These are phyloP conservation scores for Cromileptes altivelis DNA, from an alignment of 2,113 vertebrate species.

Conservation along the genomic window DNA sequence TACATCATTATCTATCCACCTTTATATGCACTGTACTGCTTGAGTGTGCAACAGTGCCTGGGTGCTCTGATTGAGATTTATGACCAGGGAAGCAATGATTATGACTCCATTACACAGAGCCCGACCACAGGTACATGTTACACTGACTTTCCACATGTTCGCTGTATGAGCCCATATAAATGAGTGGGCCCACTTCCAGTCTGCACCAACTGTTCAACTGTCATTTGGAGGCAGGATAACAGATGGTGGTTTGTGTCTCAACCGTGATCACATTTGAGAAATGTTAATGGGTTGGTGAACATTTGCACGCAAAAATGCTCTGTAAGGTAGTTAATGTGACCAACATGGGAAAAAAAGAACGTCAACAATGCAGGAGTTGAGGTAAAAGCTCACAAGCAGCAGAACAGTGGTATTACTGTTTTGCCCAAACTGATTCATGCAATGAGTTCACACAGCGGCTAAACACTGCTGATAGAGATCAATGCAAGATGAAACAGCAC, in stretches of 20 bases:
- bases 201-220: conserved; percentile 39
- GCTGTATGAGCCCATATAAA: conserved; percentile 25
- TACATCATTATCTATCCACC: conserved; percentile 35
- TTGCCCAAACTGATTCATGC: neutral
- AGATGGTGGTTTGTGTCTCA: conserved; percentile 49
- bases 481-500: neutral
- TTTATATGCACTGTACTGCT: conserved; percentile 14
- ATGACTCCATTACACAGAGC: conserved; percentile 62
- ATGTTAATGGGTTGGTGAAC: neutral
- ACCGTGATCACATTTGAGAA: neutral
- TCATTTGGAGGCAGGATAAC: conserved; percentile 47
- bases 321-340: neutral
- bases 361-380: neutral
- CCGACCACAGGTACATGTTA: conserved; percentile 53
- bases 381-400: neutral
- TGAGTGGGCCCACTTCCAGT: conserved; percentile 45
- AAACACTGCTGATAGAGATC: conserved; percentile 11
- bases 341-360: neutral
- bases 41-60: conserved; percentile 7
- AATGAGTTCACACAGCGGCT: neutral
- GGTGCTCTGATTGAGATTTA: conserved; percentile 60
- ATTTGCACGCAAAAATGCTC: neutral
- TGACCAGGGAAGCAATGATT: conserved; percentile 43
- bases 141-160: conserved; percentile 53
- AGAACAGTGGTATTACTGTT: neutral